Evolutionary conservation across 2,888 invertebrate genomes (phyloP).

Genomic region (Sinohyriopsis cumingii): DNA sequence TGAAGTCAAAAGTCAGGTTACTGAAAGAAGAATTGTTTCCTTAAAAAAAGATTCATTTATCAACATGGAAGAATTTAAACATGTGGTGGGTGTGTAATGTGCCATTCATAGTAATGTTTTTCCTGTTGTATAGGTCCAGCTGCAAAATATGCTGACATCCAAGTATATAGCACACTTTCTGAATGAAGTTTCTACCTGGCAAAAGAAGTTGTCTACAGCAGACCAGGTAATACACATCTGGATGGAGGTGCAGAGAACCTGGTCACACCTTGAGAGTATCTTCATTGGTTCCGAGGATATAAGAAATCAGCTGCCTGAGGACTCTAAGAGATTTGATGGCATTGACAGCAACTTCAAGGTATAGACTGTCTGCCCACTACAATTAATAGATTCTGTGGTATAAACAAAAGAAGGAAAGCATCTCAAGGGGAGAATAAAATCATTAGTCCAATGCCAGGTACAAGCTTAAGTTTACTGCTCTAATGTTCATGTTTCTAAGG

Average conservation of each 20-base stretch:
- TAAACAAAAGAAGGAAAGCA: too few species aligned
- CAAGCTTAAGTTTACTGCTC: too few species aligned
- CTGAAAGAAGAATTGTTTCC: too few species aligned
- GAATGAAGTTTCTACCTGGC: conserved; percentile 94
- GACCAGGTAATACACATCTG: conserved; percentile 81
- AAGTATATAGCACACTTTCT: conserved; percentile 96
- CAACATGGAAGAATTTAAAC: too few species aligned
- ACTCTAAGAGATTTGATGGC: conserved; percentile 91
- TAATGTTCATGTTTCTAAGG: too few species aligned
- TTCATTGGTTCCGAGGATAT: conserved; percentile 99
- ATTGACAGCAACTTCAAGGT: conserved; percentile 93
- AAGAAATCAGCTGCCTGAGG: conserved; percentile 91
- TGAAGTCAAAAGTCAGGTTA: too few species aligned
- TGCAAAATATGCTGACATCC: conserved; percentile 96
- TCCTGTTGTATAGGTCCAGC: conserved; percentile 79
- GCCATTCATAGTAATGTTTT: background rate
- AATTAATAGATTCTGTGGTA: too few species aligned
- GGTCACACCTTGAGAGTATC: conserved; percentile 97
- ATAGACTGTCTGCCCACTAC: conserved; percentile 4
- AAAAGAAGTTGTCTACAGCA: conserved; percentile 89
- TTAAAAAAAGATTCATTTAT: too few species aligned
- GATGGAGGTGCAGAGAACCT: conserved; percentile 97
- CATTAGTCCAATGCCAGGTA: too few species aligned
- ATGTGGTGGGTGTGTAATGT: too few species aligned
- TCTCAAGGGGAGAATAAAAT: too few species aligned